These are phyloP conservation scores for Enteromius argenteus DNA, from an alignment of 2,797 vertebrate species.

Conservation along the genomic window DNA sequence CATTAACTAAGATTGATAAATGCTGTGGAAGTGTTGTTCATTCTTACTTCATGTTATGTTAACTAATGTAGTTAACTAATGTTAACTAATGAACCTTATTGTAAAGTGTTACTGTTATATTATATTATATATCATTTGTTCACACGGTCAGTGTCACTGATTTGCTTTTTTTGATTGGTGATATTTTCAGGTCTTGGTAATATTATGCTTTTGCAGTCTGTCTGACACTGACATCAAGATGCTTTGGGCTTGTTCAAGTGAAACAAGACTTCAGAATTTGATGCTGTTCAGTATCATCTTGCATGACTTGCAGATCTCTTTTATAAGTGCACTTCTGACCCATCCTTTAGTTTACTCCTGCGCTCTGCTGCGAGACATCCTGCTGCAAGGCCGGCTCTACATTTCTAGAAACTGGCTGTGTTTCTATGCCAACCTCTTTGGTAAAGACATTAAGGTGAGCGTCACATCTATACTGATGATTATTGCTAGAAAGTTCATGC, in stretches of 20 bases:
- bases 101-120: too few species aligned
- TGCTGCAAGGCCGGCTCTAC: slow-evolving; percentile 95
- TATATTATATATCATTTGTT: neutral
- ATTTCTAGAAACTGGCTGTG: slow-evolving; percentile 97
- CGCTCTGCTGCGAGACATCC: slow-evolving; percentile 92
- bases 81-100: too few species aligned
- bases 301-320: slow-evolving; percentile 1
- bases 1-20: too few species aligned
- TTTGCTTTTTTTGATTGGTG: neutral
- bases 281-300: neutral
- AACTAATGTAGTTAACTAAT: too few species aligned
- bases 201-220: neutral
- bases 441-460: slow-evolving; percentile 93
- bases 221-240: neutral
- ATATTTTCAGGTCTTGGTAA: neutral
- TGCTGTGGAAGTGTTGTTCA: too few species aligned
- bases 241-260: neutral
- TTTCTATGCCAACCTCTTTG: slow-evolving; percentile 96
- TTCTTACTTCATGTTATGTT: too few species aligned
- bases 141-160: neutral
- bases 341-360: slow-evolving; percentile 89
- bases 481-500: neutral
- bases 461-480: neutral
- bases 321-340: slow-evolving; percentile 30
- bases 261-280: neutral